Base-by-base conservation (phyloP, 2,113 vertebrate genomes). In the Gobius niger region DNA sequence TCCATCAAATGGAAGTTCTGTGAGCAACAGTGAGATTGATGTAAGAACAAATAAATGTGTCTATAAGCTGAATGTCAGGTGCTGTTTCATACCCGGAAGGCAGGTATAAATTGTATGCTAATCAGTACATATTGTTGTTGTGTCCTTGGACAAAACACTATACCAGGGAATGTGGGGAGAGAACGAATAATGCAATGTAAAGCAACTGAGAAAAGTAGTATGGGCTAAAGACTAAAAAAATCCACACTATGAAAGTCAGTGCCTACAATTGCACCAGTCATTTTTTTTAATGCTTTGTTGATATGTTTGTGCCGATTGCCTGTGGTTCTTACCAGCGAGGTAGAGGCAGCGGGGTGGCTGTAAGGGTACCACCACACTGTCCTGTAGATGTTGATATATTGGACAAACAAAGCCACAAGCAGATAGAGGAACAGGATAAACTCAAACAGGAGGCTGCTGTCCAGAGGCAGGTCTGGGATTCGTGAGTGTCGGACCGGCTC, bases 331-430 rank as follows among this genome's bases (percentile, higher is more conserved):
- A 99, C 98, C 85, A 99, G 87, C 5, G 96, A 98, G 80, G 98
- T 98, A 91, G 96, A 97, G 79, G 96, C 96, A 69, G 97, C 94
- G 56, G 96, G 96, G 76, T 98, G 95, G 89, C 93, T 98, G 82
- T 98, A 97, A 0, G 98, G 96, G 80, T 98, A 98, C 97, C 98
- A 99, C 98, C 98, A 99, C 74, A 99, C 96, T 0, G 97, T 98
- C 91, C 98, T 96, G 92, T 99, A 99, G 82, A 99, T 99, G 91
- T 99, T 99, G 70, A 99, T 97, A 82, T 99, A 98, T 78, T 99
- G 98, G 85, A 98, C 96, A 76, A 98, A 98, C 67, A 99, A 92
- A 46, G 97, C 96, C 86, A 99, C 95, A 89, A 98, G 89, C 70
- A 99, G 85, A 80, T 99, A 99, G 44, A 98, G 93, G 85, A 99